Base-by-base conservation (phyloP, 2,888 invertebrate genomes). In the Eulithis prunata region DNA sequence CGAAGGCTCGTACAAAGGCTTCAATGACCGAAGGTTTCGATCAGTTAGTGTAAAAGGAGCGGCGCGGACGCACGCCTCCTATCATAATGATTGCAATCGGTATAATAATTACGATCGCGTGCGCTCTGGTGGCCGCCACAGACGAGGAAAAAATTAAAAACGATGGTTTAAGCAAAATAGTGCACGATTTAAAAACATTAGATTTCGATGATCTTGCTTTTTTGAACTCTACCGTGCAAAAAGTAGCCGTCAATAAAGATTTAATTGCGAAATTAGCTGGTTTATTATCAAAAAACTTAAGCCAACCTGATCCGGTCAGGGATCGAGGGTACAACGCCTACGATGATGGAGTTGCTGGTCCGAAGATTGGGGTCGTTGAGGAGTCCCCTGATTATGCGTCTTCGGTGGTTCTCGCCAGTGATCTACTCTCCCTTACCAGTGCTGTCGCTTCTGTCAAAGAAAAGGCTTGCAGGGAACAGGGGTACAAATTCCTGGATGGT, bases 361-460 rank as follows among this genome's bases (percentile, higher is more conserved):
- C 83, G 8, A 82, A 83, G 51, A 69, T 88, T 0, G 84, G 82
- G 49, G 77, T 86, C 2, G 79, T 92, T 12, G 88, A 88, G 41
- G 91, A 92, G 64, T 92, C 92, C 0, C 93, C 93, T 0, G 93
- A 89, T 77, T 93, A 93, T 61, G 93, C 91, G 0, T 92, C 92
- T 1, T 93, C 93, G 0, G 89, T 91, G 32, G 91, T 92, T 32
- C 75, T 93, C 51, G 93, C 91, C 0, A 92, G 93, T 76, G 93
- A 93, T 75, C 80, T 94, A 47, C 77, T 94, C 38, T 89, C 93
- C 0, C 79, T 94, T 11, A 87, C 89, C 3, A 89, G 90, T 75
- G 93, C 93, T 32, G 84, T 94, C 47, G 87, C 90, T 10, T 89
- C 88, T 66, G 88, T 94, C 46, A 82, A 90, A 69, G 91, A 93